phyloP scores from a whole-genome alignment of 2,797 vertebrate species.

The Hydrolagus colliei region DNA sequence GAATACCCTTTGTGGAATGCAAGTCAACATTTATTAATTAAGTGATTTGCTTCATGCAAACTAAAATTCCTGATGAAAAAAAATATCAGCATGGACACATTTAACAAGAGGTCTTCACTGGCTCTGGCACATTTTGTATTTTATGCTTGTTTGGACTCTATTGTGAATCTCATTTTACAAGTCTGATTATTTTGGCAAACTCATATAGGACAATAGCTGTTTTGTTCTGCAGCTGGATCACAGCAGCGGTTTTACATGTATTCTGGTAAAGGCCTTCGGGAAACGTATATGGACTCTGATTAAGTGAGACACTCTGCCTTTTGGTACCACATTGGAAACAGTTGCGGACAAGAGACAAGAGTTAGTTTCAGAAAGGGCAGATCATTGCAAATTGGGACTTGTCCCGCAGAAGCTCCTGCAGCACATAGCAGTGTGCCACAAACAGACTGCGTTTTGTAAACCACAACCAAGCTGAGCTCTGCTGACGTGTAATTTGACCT shows the following conservation, averaged over 20 bases:
- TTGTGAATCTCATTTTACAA: background rate
- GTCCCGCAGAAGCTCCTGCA: background rate
- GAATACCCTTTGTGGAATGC: background rate
- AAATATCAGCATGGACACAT: background rate
- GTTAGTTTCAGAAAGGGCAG: background rate
- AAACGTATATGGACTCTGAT: background rate
- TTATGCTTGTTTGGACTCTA: too few species aligned
- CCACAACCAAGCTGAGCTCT: background rate
- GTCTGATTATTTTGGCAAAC: background rate
- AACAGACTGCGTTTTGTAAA: background rate
- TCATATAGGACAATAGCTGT: background rate
- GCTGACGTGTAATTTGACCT: background rate
- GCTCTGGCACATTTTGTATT: too few species aligned
- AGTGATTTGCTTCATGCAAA: too few species aligned
- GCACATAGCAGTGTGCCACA: background rate
- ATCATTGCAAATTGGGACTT: background rate
- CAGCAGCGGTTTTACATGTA: too few species aligned
- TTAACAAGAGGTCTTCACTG: too few species aligned
- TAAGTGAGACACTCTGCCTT: background rate
- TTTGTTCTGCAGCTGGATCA: background rate
- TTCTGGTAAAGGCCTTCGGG: background rate
- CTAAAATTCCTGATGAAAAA: slow-evolving; percentile 1
- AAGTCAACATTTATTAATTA: background rate
- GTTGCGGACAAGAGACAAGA: background rate
- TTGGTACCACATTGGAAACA: background rate